phyloP scores from a whole-genome alignment of 1,140 invertebrate genomes.

The Hypothenemus hampei region DNA sequence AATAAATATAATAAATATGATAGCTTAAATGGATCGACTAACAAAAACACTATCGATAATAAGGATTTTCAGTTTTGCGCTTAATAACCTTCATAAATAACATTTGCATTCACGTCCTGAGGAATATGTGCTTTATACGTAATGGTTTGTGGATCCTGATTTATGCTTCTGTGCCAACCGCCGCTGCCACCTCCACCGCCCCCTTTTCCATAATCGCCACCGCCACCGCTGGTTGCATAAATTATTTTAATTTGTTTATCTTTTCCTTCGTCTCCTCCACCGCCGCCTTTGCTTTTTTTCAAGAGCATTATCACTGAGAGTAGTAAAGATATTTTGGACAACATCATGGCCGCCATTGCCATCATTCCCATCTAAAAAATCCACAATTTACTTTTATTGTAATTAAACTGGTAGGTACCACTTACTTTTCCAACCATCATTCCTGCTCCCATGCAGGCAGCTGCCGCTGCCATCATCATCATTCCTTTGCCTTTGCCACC shows the following conservation, averaged over 20 bases:
- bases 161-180: conserved; percentile 53
- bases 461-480: conserved; percentile 54
- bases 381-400: neutral
- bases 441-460: conserved; percentile 54
- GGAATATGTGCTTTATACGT: conserved; percentile 28
- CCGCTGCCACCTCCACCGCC: conserved; percentile 41
- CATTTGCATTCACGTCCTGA: conserved; percentile 16
- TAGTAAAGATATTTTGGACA: conserved; percentile 62
- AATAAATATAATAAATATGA: too few species aligned
- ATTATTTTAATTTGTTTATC: conserved; percentile 54
- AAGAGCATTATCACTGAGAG: conserved; percentile 59
- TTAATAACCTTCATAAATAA: conserved; percentile 31
- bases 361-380: conserved; percentile 30
- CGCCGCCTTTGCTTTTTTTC: conserved; percentile 55
- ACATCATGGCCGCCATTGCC: conserved; percentile 60
- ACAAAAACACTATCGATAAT: too few species aligned
- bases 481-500: conserved; percentile 51
- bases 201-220: conserved; percentile 42
- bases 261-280: conserved; percentile 52
- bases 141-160: conserved; percentile 26
- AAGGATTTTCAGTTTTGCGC: too few species aligned
- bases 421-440: conserved; percentile 58
- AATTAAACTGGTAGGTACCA: neutral
- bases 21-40: too few species aligned
- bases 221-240: conserved; percentile 48